A percentile compares a stretch with the other conserved stretches of the same genome.
phyloP scores from a whole-genome alignment of 2,888 invertebrate species.

The Orgyia antiqua region DNA sequence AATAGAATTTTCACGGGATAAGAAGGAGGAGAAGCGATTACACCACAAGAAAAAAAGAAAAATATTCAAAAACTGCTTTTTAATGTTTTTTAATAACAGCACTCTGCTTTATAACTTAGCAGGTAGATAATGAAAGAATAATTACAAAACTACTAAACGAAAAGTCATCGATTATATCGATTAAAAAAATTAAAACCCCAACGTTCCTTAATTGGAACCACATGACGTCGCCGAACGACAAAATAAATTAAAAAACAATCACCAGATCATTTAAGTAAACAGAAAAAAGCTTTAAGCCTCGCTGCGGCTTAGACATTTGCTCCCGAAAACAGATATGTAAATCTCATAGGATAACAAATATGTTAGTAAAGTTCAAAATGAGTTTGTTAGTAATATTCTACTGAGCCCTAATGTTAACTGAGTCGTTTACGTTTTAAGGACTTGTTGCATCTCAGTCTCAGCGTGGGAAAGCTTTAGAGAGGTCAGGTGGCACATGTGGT shows the following conservation, averaged over 20 bases:
- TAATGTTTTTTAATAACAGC: too few relatives aligned
- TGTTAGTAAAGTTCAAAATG: constrained; percentile 32
- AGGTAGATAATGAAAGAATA: too few relatives aligned
- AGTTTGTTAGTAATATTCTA: constrained; percentile 35
- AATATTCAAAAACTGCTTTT: too few relatives aligned
- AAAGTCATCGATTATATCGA: constrained; percentile 39
- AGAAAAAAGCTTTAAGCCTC: constrained; percentile 66
- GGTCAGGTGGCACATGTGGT: constrained; percentile 77
- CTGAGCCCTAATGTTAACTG: constrained; percentile 47
- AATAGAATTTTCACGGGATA: too few relatives aligned
- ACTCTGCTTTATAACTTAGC: too few relatives aligned
- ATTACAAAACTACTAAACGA: too few relatives aligned
- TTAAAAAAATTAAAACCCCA: constrained; percentile 51
- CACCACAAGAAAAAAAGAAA: too few relatives aligned
- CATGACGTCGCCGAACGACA: constrained; percentile 65
- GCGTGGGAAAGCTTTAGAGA: constrained; percentile 70
- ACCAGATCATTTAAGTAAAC: constrained; percentile 74
- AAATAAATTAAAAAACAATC: constrained; percentile 77
- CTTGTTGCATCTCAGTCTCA: constrained; percentile 44
- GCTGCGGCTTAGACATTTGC: constrained; percentile 61
- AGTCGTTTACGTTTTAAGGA: constrained; percentile 53
- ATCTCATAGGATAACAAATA: constrained; percentile 26
- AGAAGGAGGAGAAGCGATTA: too few relatives aligned
- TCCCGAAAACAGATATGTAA: constrained; percentile 53
- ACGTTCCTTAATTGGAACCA: constrained; percentile 70